Percentiles rank a stretch among this genome's conserved stretches.
These are phyloP conservation scores for Bombus huntii DNA, from an alignment of 1,140 invertebrate species.

Conservation along the genomic window DNA sequence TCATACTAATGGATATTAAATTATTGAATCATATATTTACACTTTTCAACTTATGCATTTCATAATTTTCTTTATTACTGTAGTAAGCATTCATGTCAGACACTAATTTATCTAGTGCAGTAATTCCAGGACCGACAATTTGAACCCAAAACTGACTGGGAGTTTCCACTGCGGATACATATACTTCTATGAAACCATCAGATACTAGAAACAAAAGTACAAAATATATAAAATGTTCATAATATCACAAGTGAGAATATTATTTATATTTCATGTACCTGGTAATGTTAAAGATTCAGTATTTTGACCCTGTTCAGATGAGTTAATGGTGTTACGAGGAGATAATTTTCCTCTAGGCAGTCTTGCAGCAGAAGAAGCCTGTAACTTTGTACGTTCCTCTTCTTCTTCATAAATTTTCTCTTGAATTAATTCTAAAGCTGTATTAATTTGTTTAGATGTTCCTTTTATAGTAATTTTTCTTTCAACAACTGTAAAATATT, in stretches of 20 bases:
- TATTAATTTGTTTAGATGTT: constrained; percentile 84
- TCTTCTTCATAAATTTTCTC: constrained; percentile 85
- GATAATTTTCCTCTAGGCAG: constrained; percentile 79
- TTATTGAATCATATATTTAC: constrained; percentile 63
- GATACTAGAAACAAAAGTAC: constrained; percentile 44
- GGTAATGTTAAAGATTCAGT: constrained; percentile 23
- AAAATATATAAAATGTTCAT: constrained; percentile 5
- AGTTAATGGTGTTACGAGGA: constrained; percentile 21
- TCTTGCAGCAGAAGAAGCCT: constrained; percentile 75
- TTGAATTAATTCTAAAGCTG: constrained; percentile 85
- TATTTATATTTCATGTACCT: constrained; percentile 28
- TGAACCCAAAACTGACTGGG: constrained; percentile 93
- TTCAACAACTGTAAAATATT: constrained; percentile 74
- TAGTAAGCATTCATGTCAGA: constrained; percentile 92
- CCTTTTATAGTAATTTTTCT: constrained; percentile 84
- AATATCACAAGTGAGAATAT: constrained; percentile 32
- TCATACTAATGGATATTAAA: not conserved
- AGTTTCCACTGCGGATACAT: constrained; percentile 90
- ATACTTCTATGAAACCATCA: constrained; percentile 89
- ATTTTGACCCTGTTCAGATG: not conserved
- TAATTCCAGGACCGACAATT: constrained; percentile 87
- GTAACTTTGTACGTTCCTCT: constrained; percentile 79
- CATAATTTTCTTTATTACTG: constrained; percentile 84
- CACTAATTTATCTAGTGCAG: constrained; percentile 88
- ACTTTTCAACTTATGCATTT: constrained; percentile 83